These are phyloP conservation scores for Carterocephalus palaemon DNA, from an alignment of 2,888 invertebrate genomes.

Conservation along the genomic window DNA sequence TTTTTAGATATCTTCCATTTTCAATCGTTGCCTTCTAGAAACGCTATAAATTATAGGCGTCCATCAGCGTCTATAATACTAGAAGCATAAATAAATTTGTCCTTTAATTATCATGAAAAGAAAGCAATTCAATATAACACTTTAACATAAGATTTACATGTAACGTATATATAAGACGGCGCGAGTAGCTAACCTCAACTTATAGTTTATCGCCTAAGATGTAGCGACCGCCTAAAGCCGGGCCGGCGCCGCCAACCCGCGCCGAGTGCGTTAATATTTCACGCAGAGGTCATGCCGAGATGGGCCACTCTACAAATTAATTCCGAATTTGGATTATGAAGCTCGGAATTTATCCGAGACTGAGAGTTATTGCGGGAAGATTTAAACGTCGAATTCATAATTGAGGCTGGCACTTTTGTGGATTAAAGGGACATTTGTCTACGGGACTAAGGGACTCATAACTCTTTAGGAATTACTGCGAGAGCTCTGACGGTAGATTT, in stretches of 20 bases:
- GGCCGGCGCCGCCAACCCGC: conserved; percentile 2
- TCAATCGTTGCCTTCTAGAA: too few relatives aligned
- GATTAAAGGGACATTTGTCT: conserved; percentile 46
- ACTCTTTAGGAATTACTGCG: conserved; percentile 15
- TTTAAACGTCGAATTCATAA: conserved; percentile 42
- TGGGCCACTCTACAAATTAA: conserved; percentile 52
- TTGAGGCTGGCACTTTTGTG: conserved; percentile 42
- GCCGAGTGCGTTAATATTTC: conserved; percentile 42
- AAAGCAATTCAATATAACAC: too few relatives aligned
- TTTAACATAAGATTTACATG: too few relatives aligned
- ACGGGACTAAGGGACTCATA: conserved; percentile 18
- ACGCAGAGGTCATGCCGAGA: conserved; percentile 45
- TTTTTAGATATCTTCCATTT: too few relatives aligned
- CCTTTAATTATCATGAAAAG: too few relatives aligned
- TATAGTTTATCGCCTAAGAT: not conserved
- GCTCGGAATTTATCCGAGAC: conserved; percentile 52
- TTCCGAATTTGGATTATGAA: conserved; percentile 54
- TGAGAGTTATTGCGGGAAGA: conserved; percentile 46
- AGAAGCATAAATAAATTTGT: too few relatives aligned
- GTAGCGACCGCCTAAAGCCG: conserved; percentile 9
- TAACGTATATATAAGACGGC: too few relatives aligned
- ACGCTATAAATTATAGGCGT: too few relatives aligned
- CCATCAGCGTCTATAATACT: too few relatives aligned
- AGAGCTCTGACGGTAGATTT: too few relatives aligned
- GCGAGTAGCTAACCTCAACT: too few relatives aligned